These are phyloP conservation scores for Acanthosepion pharaonis DNA, from an alignment of 2,888 invertebrate species.

Conservation along the genomic window DNA sequence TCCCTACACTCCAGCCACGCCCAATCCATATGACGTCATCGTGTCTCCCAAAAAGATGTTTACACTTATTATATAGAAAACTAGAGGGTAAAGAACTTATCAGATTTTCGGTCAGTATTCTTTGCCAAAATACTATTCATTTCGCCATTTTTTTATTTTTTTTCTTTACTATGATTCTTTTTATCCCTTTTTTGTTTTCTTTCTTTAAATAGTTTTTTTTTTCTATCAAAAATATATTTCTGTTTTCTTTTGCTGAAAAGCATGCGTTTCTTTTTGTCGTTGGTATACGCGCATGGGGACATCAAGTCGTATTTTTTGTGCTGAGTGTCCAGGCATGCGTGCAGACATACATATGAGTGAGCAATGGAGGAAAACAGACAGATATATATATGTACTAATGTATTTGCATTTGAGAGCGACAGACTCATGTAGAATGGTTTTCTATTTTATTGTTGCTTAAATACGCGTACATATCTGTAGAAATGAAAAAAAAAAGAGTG, in stretches of 20 bases:
- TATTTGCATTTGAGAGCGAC: neutral
- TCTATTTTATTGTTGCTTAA: neutral
- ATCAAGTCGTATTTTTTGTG: neutral
- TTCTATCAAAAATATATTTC: neutral
- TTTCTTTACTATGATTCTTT: neutral
- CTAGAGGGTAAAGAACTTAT: neutral
- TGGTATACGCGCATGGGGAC: neutral
- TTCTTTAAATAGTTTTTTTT: neutral
- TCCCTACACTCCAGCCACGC: neutral
- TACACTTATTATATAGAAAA: neutral
- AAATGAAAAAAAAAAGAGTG: neutral
- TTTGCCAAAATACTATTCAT: neutral
- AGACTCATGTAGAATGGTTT: no score
- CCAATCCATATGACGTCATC: neutral
- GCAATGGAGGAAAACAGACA: no score
- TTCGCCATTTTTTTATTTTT: neutral
- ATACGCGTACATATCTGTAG: neutral
- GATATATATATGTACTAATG: neutral
- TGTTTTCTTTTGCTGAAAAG: neutral
- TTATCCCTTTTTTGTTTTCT: neutral
- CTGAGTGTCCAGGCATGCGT: neutral
- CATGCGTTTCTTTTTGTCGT: neutral
- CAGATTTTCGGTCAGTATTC: neutral
- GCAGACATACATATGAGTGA: no score
- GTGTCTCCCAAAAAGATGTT: neutral